These are phyloP conservation scores for Pagetopsis macropterus DNA, from an alignment of 2,797 vertebrate genomes.

Conservation along the genomic window DNA sequence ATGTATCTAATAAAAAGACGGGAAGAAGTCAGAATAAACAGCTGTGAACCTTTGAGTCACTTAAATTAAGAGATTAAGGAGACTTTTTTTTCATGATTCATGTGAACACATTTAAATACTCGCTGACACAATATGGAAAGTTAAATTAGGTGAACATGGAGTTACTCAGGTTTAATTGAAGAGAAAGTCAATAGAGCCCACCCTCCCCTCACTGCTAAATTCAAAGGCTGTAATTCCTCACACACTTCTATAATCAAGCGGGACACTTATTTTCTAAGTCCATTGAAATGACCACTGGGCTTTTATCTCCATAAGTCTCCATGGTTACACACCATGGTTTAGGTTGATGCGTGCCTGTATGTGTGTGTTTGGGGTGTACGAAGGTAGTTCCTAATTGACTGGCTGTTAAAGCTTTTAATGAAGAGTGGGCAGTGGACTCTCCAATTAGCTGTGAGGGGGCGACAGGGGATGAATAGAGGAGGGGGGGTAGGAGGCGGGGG, in stretches of 20 bases:
- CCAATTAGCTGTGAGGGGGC: conserved; percentile 67
- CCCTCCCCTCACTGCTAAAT: conserved; percentile 10
- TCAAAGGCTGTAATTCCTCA: conserved; percentile 48
- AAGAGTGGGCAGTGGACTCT: conserved; percentile 64
- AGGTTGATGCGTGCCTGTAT: conserved; percentile 28
- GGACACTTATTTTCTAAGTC: conserved; percentile 60
- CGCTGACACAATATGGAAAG: conserved; percentile 18
- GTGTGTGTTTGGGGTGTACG: conserved; percentile 15
- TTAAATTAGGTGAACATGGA: conserved; percentile 48
- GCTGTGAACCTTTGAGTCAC: neutral
- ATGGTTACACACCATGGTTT: conserved; percentile 56
- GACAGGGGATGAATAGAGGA: conserved; percentile 56
- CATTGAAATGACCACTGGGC: conserved; percentile 54
- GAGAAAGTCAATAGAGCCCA: conserved; percentile 49
- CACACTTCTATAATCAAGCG: conserved; percentile 64
- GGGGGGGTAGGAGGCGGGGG: neutral
- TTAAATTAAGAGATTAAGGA: neutral
- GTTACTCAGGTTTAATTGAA: conserved; percentile 61
- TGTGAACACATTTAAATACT: conserved; percentile 16
- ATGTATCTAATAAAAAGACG: neutral
- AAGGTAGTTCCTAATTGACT: conserved; percentile 76
- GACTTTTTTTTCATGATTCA: conserved; percentile 13
- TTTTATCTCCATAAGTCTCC: conserved; percentile 65
- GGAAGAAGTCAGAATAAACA: neutral
- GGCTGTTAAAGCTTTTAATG: conserved; percentile 77